A percentile compares a stretch with the other conserved stretches of the same genome.
Conservation (phyloP, 2,113 vertebrate species). For the Epinephelus fuscoguttatus region DNA sequence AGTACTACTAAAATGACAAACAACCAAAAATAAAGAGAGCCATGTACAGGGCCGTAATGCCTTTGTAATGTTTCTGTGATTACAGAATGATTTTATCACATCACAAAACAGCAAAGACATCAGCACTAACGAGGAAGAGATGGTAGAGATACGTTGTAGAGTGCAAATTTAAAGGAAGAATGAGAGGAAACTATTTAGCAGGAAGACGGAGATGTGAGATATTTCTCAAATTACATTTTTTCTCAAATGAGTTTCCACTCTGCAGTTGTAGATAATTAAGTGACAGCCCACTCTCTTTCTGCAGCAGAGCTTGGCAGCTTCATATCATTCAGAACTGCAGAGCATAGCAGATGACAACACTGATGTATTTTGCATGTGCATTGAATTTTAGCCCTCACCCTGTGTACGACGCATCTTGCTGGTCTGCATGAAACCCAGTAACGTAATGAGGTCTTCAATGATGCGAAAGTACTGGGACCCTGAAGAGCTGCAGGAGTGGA, state of each 20-base stretch:
- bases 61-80: conserved; percentile 33
- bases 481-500: conserved; percentile 97
- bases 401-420: conserved; percentile 93
- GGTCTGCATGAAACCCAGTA: conserved; percentile 95
- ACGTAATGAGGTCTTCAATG: conserved; percentile 96
- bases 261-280: conserved; percentile 47
- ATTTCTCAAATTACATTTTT: conserved; percentile 30
- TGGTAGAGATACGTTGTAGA: conserved; percentile 26
- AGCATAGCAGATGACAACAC: conserved; percentile 30
- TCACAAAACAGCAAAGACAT: conserved; percentile 8
- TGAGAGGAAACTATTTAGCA: conserved; percentile 39
- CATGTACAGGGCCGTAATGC: conserved; percentile 6
- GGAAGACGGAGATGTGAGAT: conserved; percentile 57
- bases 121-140: conserved; percentile 16
- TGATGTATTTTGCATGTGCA: conserved; percentile 43
- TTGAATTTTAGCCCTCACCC: conserved; percentile 84
- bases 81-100: conserved; percentile 33
- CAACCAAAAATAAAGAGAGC: conserved; percentile 7
- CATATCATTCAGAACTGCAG: conserved; percentile 37
- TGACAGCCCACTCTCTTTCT: conserved; percentile 26
- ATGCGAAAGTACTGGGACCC: conserved; percentile 98
- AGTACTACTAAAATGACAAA: conserved; percentile 14
- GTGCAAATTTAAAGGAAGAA: conserved; percentile 32
- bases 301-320: conserved; percentile 39
- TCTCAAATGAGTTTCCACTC: conserved; percentile 39